Base-by-base conservation (phyloP, 2,888 invertebrate genomes). In the Calliopum simillimum region DNA sequence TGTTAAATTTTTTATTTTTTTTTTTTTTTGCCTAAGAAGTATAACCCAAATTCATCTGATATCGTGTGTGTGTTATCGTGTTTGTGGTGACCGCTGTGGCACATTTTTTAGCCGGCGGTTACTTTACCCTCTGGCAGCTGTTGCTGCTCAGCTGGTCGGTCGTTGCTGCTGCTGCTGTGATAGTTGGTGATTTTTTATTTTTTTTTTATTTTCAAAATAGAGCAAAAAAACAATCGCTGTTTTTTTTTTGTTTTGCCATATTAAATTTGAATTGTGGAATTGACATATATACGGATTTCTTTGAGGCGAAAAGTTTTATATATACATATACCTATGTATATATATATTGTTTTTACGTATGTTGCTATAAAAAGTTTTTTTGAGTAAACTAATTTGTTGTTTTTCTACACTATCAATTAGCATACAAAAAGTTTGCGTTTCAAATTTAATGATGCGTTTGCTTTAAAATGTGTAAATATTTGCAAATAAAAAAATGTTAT, bases 211-310 rank as follows among this genome's bases (percentile, higher is more conserved):
- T 61, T 5, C 23, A 44, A 61, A 21, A 19, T 44, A 16, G 3
- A 5, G 21, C 12, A 58, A 58, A 3, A 58, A 19, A 25, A 4
- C 13, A 55, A 46, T 12, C 25, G 23, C 14, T 62, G 3, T 25
- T 62, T 23, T 19, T 14, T 23, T 23, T 19, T 14, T 23, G 47
- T 46, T 47, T 47, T n/a, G n/a, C n/a, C n/a, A n/a, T n/a, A n/a
- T n/a, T 11, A 44, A 47, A 1, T 33, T 16, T n/a, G n/a, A 49
- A 63, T n/a, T 16, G 63, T 49, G 23, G 49, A 63, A n/a, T 49
- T 63, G 63, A 63, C 47, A 63, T 63, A 63, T 25, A 63, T 63
- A 49, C n/a, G 12, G 21, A 55, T 65, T 16, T 43, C 23, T 61
- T 44, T 61, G 5, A 33, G 8, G 4, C 33, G 8, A 33, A 8